Evolutionary conservation across 2,113 vertebrate genomes (phyloP), one percentile per base, ranked within the genome.

Genomic region (Rafetus swinhoei): DNA sequence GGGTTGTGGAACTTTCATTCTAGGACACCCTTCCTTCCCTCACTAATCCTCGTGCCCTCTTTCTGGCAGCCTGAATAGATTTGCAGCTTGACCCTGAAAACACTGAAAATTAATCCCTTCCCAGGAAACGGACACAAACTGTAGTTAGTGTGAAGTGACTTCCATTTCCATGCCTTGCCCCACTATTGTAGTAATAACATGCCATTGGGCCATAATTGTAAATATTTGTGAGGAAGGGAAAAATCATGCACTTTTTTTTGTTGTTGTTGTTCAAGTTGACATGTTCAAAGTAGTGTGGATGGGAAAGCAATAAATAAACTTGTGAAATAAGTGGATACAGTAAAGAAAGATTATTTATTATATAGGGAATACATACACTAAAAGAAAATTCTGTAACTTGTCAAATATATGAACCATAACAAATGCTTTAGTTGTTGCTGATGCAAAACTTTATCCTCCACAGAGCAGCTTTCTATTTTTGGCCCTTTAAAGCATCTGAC

Each of bases 391-490:
- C 95, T 95, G 96, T 94, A 0, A 88, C 65, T 96, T 90, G 95
- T 95, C 94, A 91, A 60, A 96, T 95, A 93, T 93, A 16, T 96
- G 97, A 96, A 95, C 94, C 1, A 2, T 97, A 95, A 93, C 92
- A 97, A 97, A 97, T 83, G 95, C 95, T 94, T 92, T 92, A 89
- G 93, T 93, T 95, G 95, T 94, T 94, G 94, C 94, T 95, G 94
- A 96, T 96, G 95, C 93, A 96, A 97, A 8, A 84, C n/a, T 55
- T 94, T 97, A 90, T 94, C 92, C 91, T 95, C 39, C 87, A 94
- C 93, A 94, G 97, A 98, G 96, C 3, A 4, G 45, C 85, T 85
- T 97, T 97, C 98, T 98, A 96, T 97, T 97, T 98, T 97, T 96
- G 93, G 97, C 76, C 59, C 82, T 93, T 95, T 87, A 88, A 97